Base-by-base conservation (phyloP, 2,888 invertebrate genomes). In the Tridacna crocea region DNA sequence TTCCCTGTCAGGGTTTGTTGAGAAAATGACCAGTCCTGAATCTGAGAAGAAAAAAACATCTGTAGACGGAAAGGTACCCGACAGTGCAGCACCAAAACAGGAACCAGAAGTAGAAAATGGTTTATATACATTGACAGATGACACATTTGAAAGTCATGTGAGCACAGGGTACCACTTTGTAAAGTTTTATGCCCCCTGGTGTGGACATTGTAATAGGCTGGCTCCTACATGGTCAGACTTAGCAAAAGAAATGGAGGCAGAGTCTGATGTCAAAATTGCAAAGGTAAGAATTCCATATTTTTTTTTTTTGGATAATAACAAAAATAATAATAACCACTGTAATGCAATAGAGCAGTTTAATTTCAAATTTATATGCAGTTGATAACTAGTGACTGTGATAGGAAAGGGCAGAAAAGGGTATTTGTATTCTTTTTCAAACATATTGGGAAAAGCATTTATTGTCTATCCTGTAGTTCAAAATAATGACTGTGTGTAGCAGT, bases 111-210 rank as follows among this genome's bases (percentile, higher is more conserved):
- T 51, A 22, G 58, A 76, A 17, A 65, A 72, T 13, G 77, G 79
- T 36, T 36, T 90, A 26, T 85, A 84, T 60, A 89, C 96, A 65
- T 95, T 98, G 81, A 96, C 96, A 0, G 96, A 96, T 61, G 96
- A 96, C 72, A 97, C 96, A 79, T 98, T 98, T 91, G 96, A 96
- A 61, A 95, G 96, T 55, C 96, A 96, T 77, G 95, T 97, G 61
- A 96, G 96, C 87, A 96, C 75, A 66, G 98, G 98, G 68, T 96
- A 96, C 90, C 97, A 97, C 94, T 98, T 98, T 93, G 95, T 98
- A 8, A 98, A 98, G 95, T 98, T 98, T 94, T 98, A 97, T 95
- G 97, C 97, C 0, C 98, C 98, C 0, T 98, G 98, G 98, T 98
- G 98, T 94, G 95, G 97, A 80, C 97, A 97, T 91, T 98, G 98